A percentile compares a stretch with the other conserved stretches of the same genome.
Conservation (phyloP, 2,888 invertebrate genomes). For the Nudaria mundana region DNA sequence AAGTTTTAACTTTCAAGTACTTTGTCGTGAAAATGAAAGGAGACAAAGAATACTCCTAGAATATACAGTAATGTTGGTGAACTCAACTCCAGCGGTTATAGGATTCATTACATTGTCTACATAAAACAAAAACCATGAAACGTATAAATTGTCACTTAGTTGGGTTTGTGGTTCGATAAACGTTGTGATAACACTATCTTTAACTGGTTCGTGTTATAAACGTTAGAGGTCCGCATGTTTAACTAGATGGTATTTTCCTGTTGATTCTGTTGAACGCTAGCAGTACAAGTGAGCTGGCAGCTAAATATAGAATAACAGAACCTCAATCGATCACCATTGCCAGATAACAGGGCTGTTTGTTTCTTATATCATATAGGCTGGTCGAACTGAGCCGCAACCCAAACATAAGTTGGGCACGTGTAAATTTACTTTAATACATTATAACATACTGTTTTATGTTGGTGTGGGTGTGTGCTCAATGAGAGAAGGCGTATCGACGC, state of each 20-base stretch:
- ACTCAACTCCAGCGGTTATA: too few relatives aligned
- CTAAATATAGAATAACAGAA: slow-evolving; percentile 28
- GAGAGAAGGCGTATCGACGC: slow-evolving; percentile 56
- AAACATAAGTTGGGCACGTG: slow-evolving; percentile 34
- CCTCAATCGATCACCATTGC: slow-evolving; percentile 31
- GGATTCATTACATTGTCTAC: slow-evolving; percentile 2
- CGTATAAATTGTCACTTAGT: slow-evolving; percentile 53
- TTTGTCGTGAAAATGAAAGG: too few relatives aligned
- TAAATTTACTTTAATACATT: slow-evolving; percentile 22
- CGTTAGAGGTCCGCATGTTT: too few relatives aligned
- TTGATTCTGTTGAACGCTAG: too few relatives aligned
- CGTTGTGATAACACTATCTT: slow-evolving; percentile 46
- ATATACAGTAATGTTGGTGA: too few relatives aligned
- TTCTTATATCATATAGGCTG: slow-evolving; percentile 25
- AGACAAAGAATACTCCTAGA: too few relatives aligned
- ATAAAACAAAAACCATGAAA: too few relatives aligned
- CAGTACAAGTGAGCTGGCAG: slow-evolving; percentile 8
- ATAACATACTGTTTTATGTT: slow-evolving; percentile 16
- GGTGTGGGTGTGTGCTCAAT: slow-evolving; percentile 51
- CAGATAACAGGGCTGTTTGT: slow-evolving; percentile 32
- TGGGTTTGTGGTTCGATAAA: slow-evolving; percentile 44
- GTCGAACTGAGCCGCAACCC: slow-evolving; percentile 17
- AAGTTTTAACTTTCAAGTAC: too few relatives aligned
- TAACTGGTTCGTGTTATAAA: slow-evolving; percentile 4
- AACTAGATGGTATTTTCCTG: too few relatives aligned